Percentiles rank a stretch among this genome's conserved stretches.
Evolutionary conservation across 2,113 vertebrate genomes (phyloP).

Genomic region (Machaerirhynchus nigripectus): DNA sequence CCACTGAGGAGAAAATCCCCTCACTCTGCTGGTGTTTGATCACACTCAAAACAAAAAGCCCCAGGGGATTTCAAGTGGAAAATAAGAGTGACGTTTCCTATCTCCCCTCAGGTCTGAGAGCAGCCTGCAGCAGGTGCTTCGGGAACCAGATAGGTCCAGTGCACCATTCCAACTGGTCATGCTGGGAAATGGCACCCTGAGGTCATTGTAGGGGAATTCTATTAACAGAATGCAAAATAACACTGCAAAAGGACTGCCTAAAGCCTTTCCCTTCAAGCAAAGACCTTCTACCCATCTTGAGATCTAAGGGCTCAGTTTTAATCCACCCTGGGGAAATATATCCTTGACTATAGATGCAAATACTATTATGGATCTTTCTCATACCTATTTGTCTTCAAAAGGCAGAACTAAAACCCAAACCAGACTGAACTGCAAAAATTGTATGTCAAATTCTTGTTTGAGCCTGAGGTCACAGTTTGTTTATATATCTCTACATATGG

Average conservation of each 20-base stretch:
- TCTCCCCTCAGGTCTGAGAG: neutral
- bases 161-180: neutral
- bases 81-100: rapidly evolving
- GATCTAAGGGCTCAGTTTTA: neutral
- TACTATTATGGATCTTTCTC: neutral
- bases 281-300: neutral
- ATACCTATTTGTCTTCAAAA: neutral
- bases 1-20: neutral
- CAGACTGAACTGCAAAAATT: neutral
- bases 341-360: neutral
- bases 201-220: neutral
- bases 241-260: neutral
- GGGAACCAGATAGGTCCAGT: neutral
- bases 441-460: neutral
- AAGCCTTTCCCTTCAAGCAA: neutral
- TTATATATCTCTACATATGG: neutral
- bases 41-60: neutral
- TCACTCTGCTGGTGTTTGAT: neutral
- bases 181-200: neutral
- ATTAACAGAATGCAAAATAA: neutral
- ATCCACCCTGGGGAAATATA: neutral
- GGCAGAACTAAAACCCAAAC: neutral
- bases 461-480: neutral
- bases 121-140: neutral
- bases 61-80: neutral